These are phyloP conservation scores for Stomatorhinus walkeri DNA, from an alignment of 2,797 vertebrate species.

Conservation along the genomic window DNA sequence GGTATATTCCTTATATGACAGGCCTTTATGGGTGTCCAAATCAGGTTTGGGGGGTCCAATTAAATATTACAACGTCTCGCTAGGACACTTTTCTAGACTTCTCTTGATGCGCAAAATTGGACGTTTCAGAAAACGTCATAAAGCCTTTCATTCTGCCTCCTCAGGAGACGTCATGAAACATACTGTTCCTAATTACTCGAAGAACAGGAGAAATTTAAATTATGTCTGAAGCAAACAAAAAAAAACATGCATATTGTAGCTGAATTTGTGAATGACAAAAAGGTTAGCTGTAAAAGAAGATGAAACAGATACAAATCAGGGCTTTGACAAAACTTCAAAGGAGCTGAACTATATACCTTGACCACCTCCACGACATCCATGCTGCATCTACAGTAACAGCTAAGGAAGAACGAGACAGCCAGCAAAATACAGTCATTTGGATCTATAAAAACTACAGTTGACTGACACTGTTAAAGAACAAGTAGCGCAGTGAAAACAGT, in stretches of 20 bases:
- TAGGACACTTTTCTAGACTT: not conserved
- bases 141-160: not conserved
- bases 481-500: not conserved
- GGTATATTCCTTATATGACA: no score
- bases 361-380: not conserved
- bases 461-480: not conserved
- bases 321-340: not conserved
- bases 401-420: not conserved
- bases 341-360: not conserved
- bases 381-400: not conserved
- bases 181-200: not conserved
- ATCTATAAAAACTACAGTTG: not conserved
- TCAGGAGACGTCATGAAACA: not conserved
- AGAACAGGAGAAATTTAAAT: not conserved
- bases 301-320: not conserved
- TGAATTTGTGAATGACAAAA: not conserved
- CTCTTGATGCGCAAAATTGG: no score
- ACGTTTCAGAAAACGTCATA: not conserved
- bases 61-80: not conserved
- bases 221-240: not conserved
- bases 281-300: not conserved
- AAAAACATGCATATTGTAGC: not conserved
- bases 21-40: no score
- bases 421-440: not conserved
- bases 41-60: not conserved